These are phyloP conservation scores for Scylla paramamosain DNA, from an alignment of 1,140 invertebrate species.

Conservation along the genomic window DNA sequence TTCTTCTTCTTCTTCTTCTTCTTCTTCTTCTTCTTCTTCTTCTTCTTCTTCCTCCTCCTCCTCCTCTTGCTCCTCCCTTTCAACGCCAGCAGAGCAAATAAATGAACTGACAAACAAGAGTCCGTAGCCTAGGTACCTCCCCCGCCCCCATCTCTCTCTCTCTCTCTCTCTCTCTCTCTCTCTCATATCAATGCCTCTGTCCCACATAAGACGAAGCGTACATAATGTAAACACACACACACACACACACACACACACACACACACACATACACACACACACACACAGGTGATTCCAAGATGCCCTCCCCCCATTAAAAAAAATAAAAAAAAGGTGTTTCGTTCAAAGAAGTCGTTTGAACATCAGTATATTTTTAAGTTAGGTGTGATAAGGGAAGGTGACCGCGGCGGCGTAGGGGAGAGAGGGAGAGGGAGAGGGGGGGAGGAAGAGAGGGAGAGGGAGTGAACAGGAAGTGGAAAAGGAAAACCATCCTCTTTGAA, in stretches of 20 bases:
- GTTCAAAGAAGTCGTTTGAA: too few species aligned
- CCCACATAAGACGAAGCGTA: too few species aligned
- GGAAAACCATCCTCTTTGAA: neutral
- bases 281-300: neutral
- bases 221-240: too few species aligned
- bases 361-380: neutral
- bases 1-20: too few species aligned
- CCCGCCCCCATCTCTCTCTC: neutral
- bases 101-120: too few species aligned
- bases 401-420: neutral
- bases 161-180: slow-evolving; percentile 5
- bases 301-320: too few species aligned
- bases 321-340: neutral
- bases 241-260: too few species aligned
- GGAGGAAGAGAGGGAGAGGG: neutral
- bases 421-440: neutral
- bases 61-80: too few species aligned
- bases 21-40: too few species aligned
- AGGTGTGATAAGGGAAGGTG: neutral
- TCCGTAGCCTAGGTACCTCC: neutral
- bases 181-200: neutral
- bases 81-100: too few species aligned
- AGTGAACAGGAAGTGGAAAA: neutral
- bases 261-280: neutral
- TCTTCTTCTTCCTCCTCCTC: too few species aligned